Base-by-base conservation (phyloP, 2,797 vertebrate genomes). In the Leucoraja ocellata region DNA sequence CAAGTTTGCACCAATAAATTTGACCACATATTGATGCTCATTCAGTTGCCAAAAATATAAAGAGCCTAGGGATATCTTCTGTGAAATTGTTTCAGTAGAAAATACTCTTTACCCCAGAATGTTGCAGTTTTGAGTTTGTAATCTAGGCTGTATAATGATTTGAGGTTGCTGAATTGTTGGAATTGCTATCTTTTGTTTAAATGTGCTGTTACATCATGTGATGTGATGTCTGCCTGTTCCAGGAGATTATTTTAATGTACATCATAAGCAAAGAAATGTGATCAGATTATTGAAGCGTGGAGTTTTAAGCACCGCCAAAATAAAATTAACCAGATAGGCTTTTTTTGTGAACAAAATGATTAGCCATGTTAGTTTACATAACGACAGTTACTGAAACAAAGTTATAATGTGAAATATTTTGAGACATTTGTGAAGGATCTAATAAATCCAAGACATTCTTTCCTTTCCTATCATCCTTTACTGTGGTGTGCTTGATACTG, bases 371-470 rank as follows among this genome's bases (percentile, higher is more conserved):
- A 39, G 2, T 91, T 25, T 25, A 68, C 23, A 3, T 36, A 73
- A 83, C 28, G 10, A 79, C 80, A 91, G 32, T 46, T 36, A 91
- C 65, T 91, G 68, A 68, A 91, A 18, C 63, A 91, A 36, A 39
- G 36, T 91, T 71, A 91, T 91, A 11, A 68, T 91, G 7, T 91
- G 65, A 91, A 46, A 46, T 46, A 32, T 73, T 91, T 73, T 71
- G 65, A 90, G 86, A 68, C 16, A 39, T 90, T 71, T 68, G 13
- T 63, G 58, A 65, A 86, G 18, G 58, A 63, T 84, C 10, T 28
- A 84, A 84, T 63, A 63, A 86, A 86, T 86, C 28, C 83, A 65
- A 32, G 58, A 32, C 18, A 5, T 73, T 18, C 25, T 86, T 63
- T 86, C 11, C 11, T 14, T 73, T 78, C 32, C 58, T 65, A 58